A percentile compares a stretch with the other conserved stretches of the same genome.
Conservation (phyloP, 2,113 vertebrate species). For the Cephalopholis sonnerati region DNA sequence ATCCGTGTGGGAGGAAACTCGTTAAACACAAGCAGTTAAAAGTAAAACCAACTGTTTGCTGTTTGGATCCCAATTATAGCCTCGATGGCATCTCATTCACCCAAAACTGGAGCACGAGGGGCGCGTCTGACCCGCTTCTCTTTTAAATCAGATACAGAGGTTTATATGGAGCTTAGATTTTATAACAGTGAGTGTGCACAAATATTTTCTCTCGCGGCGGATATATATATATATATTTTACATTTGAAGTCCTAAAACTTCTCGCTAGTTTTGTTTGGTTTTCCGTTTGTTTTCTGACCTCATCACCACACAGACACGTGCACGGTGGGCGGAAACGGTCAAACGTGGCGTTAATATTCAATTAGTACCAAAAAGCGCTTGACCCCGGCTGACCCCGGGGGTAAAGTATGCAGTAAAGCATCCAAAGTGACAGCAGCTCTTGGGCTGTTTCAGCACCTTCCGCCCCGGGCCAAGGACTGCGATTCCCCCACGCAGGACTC, state of each 20-base stretch:
- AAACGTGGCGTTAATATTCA: slow-evolving; percentile 49
- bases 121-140: not conserved
- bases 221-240: not conserved
- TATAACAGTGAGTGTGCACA: not conserved
- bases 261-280: not conserved
- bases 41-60: slow-evolving; percentile 63
- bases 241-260: not conserved
- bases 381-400: slow-evolving; percentile 52
- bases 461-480: not conserved
- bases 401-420: not conserved
- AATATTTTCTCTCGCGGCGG: not conserved
- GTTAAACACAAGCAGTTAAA: slow-evolving; percentile 60
- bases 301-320: not conserved
- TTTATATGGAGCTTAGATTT: not conserved
- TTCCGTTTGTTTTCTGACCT: not conserved
- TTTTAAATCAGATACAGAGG: not conserved
- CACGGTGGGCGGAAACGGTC: slow-evolving; percentile 19
- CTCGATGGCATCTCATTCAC: slow-evolving; percentile 23
- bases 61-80: slow-evolving; percentile 47
- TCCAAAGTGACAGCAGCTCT: slow-evolving; percentile 28
- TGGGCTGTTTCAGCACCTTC: slow-evolving; percentile 16
- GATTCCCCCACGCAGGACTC: not conserved
- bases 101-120: not conserved
- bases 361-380: slow-evolving; percentile 35
- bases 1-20: slow-evolving; percentile 43